Evolutionary conservation across 2,888 invertebrate genomes (phyloP), one percentile per base, ranked within the genome.

Genomic region (Neelides folsomi): DNA sequence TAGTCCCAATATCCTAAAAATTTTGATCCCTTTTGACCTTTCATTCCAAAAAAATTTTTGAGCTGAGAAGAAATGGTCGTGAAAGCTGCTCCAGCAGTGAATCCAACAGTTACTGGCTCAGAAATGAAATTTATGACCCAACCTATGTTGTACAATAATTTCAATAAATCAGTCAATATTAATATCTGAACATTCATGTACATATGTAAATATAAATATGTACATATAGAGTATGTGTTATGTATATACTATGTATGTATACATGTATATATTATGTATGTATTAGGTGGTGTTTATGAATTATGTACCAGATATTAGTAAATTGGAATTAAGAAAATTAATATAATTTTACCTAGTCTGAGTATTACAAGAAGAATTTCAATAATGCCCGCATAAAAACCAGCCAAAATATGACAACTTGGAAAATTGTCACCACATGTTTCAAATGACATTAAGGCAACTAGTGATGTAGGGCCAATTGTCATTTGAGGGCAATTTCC

Each of bases 401-500:
- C 60, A 7, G 68, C 54, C 7, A 68, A 49, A 52, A 68, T 59
- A 12, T 65, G 66, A 47, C 67, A 73, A 19, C 77, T 76, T 7
- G 73, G 70, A 40, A 81, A 81, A 47, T 77, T 76, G 9, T 49
- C 35, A 1, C 78, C 80, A 70, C 76, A 83, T 1, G 89, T 89
- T 63, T 93, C 77, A 52, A 93, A 74, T 3, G 92, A 3, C 3
- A 7, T 27, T 27, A 27, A 27, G 7, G 27, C 84, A 79, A 94
- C 81, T 51, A 92, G 76, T n/a, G 94, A 27, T 27, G 93, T 93
- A 2, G 94, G 93, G 7, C 94, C 92, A 64, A 90, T 79, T 1
- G 92, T 90, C 55, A 90, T 84, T 69, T 92, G 90, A 70, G 89
- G 88, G 68, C 89, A 87, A 58, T 88, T 89, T 44, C 93, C 93